These are phyloP conservation scores for Proctacanthus coquilletti DNA, from an alignment of 1,140 invertebrate species.

Conservation along the genomic window DNA sequence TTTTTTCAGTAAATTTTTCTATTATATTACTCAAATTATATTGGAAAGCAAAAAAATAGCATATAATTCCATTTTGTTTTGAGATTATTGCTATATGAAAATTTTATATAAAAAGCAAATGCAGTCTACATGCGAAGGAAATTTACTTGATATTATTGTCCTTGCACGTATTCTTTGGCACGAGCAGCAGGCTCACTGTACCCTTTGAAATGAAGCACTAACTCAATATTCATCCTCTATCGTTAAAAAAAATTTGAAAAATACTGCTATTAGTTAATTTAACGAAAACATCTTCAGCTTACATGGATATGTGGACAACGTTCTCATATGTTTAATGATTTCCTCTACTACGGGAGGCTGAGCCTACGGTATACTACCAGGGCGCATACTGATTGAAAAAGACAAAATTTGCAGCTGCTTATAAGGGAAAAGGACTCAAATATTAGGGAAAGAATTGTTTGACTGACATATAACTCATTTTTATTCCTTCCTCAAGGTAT, in stretches of 20 bases:
- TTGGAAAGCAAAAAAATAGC: no score
- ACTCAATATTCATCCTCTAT: conserved; percentile 22
- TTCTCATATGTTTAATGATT: conserved; percentile 62
- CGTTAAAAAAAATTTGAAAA: conserved; percentile 16
- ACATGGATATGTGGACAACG: conserved; percentile 84
- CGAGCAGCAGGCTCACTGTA: conserved; percentile 25
- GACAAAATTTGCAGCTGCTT: conserved; percentile 73
- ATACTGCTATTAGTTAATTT: background rate
- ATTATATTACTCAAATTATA: no score
- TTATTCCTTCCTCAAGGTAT: conserved; percentile 7
- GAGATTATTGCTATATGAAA: no score
- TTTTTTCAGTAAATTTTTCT: no score
- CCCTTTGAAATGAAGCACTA: conserved; percentile 17
- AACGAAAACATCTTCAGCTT: conserved; percentile 34
- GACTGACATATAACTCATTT: conserved; percentile 4
- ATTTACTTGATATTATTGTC: conserved; percentile 29
- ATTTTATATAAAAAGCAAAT: conserved; percentile 9
- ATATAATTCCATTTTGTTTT: no score
- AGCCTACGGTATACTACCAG: conserved; percentile 57
- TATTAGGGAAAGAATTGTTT: conserved; percentile 41
- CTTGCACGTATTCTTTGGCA: conserved; percentile 26
- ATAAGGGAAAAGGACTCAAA: conserved; percentile 70
- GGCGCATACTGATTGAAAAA: conserved; percentile 61
- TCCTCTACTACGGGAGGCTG: conserved; percentile 52
- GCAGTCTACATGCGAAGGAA: conserved; percentile 25